Evolutionary conservation across 2,888 invertebrate genomes (phyloP).

Genomic region (Arge pagana): DNA sequence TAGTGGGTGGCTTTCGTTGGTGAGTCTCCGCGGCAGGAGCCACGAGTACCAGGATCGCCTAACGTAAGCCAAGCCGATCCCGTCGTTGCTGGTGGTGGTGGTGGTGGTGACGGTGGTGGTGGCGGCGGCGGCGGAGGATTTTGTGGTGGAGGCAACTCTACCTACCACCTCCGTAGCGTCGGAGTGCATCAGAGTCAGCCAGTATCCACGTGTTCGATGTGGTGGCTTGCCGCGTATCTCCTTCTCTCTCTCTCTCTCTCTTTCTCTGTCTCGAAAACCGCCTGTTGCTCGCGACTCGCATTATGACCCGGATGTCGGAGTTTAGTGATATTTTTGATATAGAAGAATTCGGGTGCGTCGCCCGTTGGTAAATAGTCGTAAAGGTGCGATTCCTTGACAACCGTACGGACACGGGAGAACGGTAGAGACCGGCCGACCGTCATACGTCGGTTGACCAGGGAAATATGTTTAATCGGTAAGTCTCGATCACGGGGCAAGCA

Average conservation of each 20-base stretch:
- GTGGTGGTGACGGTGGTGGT: constrained; percentile 35
- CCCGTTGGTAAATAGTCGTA: background rate
- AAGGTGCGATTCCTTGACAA: no score
- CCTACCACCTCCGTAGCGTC: no score
- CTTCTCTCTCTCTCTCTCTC: no score
- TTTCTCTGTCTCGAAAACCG: constrained; percentile 5
- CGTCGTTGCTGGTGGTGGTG: constrained; percentile 27
- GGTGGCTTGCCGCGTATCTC: constrained; percentile 47
- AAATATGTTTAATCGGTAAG: constrained; percentile 60
- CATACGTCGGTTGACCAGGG: constrained; percentile 52
- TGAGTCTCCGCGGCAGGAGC: no score
- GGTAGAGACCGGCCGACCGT: constrained; percentile 57
- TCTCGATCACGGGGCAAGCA: no score
- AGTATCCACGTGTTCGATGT: constrained; percentile 59
- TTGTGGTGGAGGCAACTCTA: constrained; percentile 35
- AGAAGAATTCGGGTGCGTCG: background rate
- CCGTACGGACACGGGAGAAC: no score
- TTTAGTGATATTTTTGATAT: constrained; percentile 34
- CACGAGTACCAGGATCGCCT: no score
- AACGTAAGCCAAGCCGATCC: no score
- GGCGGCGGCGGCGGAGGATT: constrained; percentile 29
- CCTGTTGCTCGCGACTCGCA: constrained; percentile 38
- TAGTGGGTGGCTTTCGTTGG: no score
- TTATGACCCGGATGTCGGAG: constrained; percentile 59
- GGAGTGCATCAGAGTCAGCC: no score